Percentiles rank a stretch among this genome's conserved stretches.
These are phyloP conservation scores for Kradibia gibbosae DNA, from an alignment of 1,140 invertebrate species.

Conservation along the genomic window DNA sequence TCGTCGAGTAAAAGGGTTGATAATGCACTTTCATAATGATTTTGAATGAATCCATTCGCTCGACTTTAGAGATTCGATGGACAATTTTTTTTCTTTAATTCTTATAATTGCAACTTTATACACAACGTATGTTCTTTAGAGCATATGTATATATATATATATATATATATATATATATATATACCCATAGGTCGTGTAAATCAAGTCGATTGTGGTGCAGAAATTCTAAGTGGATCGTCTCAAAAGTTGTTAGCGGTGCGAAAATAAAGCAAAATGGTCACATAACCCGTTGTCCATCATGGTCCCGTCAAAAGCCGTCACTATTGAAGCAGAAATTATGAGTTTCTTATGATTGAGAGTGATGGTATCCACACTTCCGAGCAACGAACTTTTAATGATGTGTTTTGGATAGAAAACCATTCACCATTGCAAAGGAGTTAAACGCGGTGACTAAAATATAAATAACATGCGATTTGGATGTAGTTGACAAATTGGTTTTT, in stretches of 20 bases:
- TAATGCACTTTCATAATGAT: neutral
- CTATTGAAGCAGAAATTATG: slow-evolving; percentile 1
- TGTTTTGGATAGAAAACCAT: neutral
- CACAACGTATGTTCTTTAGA: too few species aligned
- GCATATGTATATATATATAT: too few species aligned
- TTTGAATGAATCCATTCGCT: neutral
- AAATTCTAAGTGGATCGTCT: slow-evolving; percentile 16
- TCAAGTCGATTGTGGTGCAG: neutral
- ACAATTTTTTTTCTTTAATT: too few species aligned
- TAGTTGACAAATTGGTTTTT: neutral
- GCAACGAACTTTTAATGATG: neutral
- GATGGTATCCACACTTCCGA: neutral
- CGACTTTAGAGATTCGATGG: neutral
- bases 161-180: too few species aligned
- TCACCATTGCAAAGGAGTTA: neutral
- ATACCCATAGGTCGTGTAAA: neutral
- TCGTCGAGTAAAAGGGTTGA: neutral
- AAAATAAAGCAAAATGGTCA: slow-evolving; percentile 5
- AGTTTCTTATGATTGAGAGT: neutral
- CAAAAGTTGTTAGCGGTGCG: slow-evolving; percentile 16
- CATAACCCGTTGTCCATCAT: slow-evolving; percentile 4
- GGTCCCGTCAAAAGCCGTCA: slow-evolving; percentile 5
- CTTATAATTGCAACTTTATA: too few species aligned
- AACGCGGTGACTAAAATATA: neutral
- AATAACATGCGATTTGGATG: neutral